Evolutionary conservation across 2,797 vertebrate species (phyloP), one percentile per base, ranked within the genome.

Genomic region (Rachycentron canadum): DNA sequence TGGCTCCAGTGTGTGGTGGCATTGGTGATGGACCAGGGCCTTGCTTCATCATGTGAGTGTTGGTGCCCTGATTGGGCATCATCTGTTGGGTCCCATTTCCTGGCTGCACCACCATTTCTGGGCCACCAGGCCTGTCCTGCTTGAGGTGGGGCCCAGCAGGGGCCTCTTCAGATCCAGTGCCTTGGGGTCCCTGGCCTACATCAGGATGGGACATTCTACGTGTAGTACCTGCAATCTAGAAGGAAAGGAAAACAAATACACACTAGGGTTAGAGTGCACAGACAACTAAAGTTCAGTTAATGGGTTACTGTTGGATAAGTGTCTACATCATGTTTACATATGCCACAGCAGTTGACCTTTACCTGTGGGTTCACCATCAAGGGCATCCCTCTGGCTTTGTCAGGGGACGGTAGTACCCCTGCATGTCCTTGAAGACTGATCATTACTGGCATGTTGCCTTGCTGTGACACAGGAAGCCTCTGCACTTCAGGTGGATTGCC

Each of bases 191-290:
- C 84, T 97, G 98, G 26, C 93, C 93, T 2, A 88, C 95, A 50
- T 99, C 98, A 67, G 95, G 95, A 90, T 98, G 97, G 47, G 97
- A 95, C 95, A 98, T 96, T 94, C 97, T 96, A 80, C 98, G 96
- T 21, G 95, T 87, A 85, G 91, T 93, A 50, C 92, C 96, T 83
- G 96, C 92, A 91, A 98, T 86, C 92, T 95, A 67, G 9, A 79
- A 43, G 56, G 11, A 78, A 43, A 58, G 11, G 11, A 43, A 3
- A 68, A 67, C 2, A 69, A 45, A 74, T 36, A 61, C 16, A 83
- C 49, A 63, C 0, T 32, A 32, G 32, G 32, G 32, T n/a, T n/a
- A n/a, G n/a, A 0, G 0, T 45, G 14, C 12, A 28, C 7, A 32
- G 11, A 53, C 2, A 76, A 36, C 3, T 52, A 52, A 57, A 62